Percentiles rank a stretch among this genome's conserved stretches.
phyloP scores from a whole-genome alignment of 2,113 vertebrate genomes.

The Micronisus gabar region DNA sequence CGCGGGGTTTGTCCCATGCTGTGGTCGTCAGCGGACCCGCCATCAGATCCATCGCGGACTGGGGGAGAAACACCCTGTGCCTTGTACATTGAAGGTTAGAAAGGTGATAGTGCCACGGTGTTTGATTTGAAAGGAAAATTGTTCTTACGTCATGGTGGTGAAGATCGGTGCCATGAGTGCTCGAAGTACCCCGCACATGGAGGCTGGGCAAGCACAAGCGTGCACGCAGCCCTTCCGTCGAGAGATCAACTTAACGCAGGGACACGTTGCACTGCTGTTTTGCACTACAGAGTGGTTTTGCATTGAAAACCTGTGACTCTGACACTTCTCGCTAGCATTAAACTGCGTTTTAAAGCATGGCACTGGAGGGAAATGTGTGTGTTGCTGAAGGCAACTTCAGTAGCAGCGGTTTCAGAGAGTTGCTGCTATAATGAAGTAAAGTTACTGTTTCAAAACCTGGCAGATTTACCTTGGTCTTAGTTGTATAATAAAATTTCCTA shows the following conservation, averaged over 20 bases:
- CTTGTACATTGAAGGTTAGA: accelerated
- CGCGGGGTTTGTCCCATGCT: accelerated
- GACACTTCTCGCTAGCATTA: background rate
- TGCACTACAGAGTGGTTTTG: background rate
- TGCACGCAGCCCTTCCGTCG: accelerated
- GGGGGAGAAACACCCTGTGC: too few relatives aligned
- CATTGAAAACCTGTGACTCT: background rate
- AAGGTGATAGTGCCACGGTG: background rate
- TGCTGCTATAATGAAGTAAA: background rate
- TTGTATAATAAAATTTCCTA: background rate
- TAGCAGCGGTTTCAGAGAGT: background rate
- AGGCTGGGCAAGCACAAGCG: background rate
- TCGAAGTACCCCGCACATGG: accelerated
- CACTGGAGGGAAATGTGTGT: background rate
- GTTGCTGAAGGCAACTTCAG: background rate
- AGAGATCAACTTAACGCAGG: accelerated
- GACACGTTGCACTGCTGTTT: background rate
- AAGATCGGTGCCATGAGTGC: accelerated
- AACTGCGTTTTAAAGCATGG: background rate
- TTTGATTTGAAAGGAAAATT: background rate
- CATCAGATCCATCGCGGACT: background rate
- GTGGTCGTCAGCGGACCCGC: accelerated
- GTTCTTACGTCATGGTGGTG: accelerated
- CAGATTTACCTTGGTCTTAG: background rate
- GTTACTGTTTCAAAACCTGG: background rate